Base-by-base conservation (phyloP, 2,888 invertebrate genomes). In the Sinodicranocentrus sp. region DNA sequence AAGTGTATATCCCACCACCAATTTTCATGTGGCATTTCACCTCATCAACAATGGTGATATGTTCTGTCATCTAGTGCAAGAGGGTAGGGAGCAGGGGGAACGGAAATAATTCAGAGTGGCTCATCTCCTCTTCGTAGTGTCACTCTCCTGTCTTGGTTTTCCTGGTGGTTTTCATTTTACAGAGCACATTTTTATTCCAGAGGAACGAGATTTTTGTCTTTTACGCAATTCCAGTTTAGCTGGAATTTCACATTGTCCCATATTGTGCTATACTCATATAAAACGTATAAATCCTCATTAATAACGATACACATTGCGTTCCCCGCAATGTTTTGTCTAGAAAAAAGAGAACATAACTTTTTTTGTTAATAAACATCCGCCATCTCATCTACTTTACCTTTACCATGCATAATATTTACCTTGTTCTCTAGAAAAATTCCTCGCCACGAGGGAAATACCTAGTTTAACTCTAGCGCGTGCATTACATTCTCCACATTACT, bases 101-200 rank as follows among this genome's bases (percentile, higher is more conserved):
- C 39, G n/a, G n/a, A n/a, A n/a, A n/a, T n/a, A n/a, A n/a, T n/a
- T n/a, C 25, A 57, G 57, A 57, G 21, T 57, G 57, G 57, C 57
- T 57, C 57, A 57, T 57, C 57, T 57, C 57, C 57, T 57, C 25
- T 57, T 57, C 25, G 21, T 25, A 15, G n/a, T 25, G 57, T 57
- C 57, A 57, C 23, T 57, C 57, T 57, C 25, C 57, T 57, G 57
- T 57, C 57, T 10, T 10, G 13, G 2, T n/a, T 48, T 2, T 5
- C 48, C 48, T n/a, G 48, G 48, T 10, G n/a, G 48, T 8, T 10
- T 48, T 48, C 48, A 48, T 48, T 48, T 15, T 48, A 3, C 33
- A 10, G 33, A n/a, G n/a, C n/a, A n/a, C n/a, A n/a, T n/a, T n/a
- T n/a, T n/a, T n/a, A n/a, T n/a, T n/a, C n/a, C n/a, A n/a, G n/a